phyloP scores from a whole-genome alignment of 2,888 invertebrate species.

The Leucophenga maculata region DNA sequence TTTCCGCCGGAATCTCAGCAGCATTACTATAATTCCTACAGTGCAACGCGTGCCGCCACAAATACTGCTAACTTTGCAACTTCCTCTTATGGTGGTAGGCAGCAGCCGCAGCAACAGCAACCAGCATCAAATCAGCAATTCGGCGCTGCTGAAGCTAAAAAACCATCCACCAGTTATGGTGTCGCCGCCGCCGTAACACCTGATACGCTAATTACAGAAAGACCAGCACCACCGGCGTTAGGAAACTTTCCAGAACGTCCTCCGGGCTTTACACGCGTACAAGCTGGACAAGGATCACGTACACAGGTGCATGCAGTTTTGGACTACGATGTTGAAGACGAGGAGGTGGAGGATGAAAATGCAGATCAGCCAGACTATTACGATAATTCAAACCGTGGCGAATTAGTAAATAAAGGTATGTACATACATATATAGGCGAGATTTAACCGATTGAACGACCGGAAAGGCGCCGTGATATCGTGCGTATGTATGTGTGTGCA shows the following conservation, averaged over 20 bases:
- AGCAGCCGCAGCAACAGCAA: conserved; percentile 29
- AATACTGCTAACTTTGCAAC: conserved; percentile 54
- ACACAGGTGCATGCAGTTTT: conserved; percentile 72
- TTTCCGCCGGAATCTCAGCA: conserved; percentile 34
- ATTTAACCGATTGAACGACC: not conserved
- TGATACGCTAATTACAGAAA: conserved; percentile 31
- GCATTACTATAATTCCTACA: conserved; percentile 65
- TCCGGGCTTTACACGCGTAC: conserved; percentile 79
- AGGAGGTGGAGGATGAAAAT: conserved; percentile 69
- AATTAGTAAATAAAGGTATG: conserved; percentile 51
- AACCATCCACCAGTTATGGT: conserved; percentile 53
- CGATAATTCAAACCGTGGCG: conserved; percentile 61
- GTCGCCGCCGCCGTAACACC: conserved; percentile 44
- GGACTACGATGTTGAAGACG: conserved; percentile 72
- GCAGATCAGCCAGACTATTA: conserved; percentile 67
- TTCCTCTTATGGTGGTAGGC: conserved; percentile 44
- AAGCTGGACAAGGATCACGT: conserved; percentile 74
- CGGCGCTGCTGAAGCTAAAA: conserved; percentile 42
- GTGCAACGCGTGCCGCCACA: conserved; percentile 49
- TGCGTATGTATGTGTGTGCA: not conserved
- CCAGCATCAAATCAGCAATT: conserved; percentile 28
- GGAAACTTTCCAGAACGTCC: conserved; percentile 74
- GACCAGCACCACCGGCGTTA: conserved; percentile 43
- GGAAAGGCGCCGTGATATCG: not conserved
- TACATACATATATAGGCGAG: not conserved